Base-by-base conservation (phyloP, 2,888 invertebrate genomes). In the Metallyticus violacea region DNA sequence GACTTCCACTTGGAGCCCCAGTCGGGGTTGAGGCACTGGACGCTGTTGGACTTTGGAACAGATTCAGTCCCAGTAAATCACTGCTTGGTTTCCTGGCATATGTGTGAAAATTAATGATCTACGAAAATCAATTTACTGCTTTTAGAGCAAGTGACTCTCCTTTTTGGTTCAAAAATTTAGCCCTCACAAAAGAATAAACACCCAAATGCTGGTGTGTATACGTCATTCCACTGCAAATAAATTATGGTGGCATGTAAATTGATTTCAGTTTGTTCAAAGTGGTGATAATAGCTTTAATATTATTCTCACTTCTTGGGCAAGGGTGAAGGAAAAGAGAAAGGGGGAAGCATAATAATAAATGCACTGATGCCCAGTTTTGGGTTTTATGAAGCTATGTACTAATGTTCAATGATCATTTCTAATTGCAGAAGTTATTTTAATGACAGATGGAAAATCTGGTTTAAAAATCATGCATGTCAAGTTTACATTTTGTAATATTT, bases 1-100 rank as follows among this genome's bases (percentile, higher is more conserved):
- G 97, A 91, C 95, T 95, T 86, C 94, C 94, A 77, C 77, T 83
- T 2, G 83, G 83, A 76, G 29, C 83, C 26, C 85, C 94, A 81
- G 95, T 95, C 1, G 95, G 95, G 82, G 95, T 96, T 25, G 96
- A 94, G 85, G 97, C 96, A 92, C 96, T 96, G 89, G 97, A 97
- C 89, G 95, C 96, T 88, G 95, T 95, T 86, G 97, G 97, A 90
- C 97, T 97, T 91, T 95, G 95, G 91, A 94, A 94, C 90, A 96
- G 94, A 92, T 95, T 96, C 90, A 97, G 92, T 91, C 96, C 96
- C 90, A 97, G 93, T 89, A 97, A 92, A 92, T 97, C 97, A 91
- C 95, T 96, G 91, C 96, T 96, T 84, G 96, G 95, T 90, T 92
- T 92, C 86, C 91, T 91, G 86, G 25, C 89, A 88, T 76, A 7